phyloP scores from a whole-genome alignment of 2,797 vertebrate species.

The Notamacropus eugenii region DNA sequence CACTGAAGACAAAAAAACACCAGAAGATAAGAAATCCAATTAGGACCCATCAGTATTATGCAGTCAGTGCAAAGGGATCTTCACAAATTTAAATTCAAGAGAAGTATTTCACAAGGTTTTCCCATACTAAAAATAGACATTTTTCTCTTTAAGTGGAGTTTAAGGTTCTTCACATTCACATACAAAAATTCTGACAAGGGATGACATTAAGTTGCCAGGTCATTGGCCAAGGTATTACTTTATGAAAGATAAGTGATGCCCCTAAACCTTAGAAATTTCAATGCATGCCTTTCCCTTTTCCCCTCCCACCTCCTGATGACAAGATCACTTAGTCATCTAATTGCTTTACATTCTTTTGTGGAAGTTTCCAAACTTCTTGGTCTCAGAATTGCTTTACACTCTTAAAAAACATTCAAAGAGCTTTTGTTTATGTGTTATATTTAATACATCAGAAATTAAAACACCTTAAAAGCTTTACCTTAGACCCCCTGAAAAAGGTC shows the following conservation, averaged over 20 bases:
- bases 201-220: not conserved
- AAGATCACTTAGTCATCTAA: not conserved
- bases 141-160: not conserved
- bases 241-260: not conserved
- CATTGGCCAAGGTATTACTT: not conserved
- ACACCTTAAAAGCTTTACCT: not conserved
- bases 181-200: not conserved
- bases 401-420: not conserved
- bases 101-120: not conserved
- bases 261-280: not conserved
- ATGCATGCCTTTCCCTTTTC: not conserved
- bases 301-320: not conserved
- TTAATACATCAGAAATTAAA: not conserved
- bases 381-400: not conserved
- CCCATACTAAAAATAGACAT: not conserved
- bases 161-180: not conserved
- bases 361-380: not conserved
- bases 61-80: not conserved
- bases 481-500: not conserved
- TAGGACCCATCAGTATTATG: not conserved
- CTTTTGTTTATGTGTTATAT: not conserved
- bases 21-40: not conserved
- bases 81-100: not conserved
- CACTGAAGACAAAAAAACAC: conserved; percentile 82
- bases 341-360: not conserved